Evolutionary conservation across 53 echinoderm and acorn worm species (phyloP).

Genomic region (Holothuria scabra): DNA sequence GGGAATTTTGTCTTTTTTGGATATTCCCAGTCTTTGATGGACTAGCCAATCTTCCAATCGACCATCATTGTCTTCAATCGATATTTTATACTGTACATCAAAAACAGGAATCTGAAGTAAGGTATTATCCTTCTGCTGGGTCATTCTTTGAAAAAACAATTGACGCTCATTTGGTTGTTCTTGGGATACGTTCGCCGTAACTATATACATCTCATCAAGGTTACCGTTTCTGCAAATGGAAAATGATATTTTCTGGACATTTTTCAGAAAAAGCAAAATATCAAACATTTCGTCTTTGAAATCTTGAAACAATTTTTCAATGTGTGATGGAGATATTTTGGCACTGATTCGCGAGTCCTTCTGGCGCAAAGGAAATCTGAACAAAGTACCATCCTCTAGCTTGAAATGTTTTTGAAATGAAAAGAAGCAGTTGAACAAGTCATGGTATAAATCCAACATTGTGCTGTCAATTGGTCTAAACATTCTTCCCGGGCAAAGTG

Average conservation of each 20-base stretch:
- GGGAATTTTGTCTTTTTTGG: neutral
- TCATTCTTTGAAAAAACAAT: neutral
- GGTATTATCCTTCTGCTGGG: neutral
- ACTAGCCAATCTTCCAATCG: constrained; percentile 54
- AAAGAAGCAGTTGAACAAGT: constrained; percentile 25
- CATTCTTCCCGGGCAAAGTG: constrained; percentile 61
- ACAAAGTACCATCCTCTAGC: neutral
- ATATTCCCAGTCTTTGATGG: constrained; percentile 41
- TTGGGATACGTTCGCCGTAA: neutral
- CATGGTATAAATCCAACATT: neutral
- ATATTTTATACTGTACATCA: neutral
- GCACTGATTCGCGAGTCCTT: neutral
- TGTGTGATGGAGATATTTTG: neutral
- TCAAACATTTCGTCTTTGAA: constrained; percentile 40
- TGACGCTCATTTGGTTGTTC: neutral
- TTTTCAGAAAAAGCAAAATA: constrained; percentile 20
- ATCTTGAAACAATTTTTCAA: neutral
- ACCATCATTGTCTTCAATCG: constrained; percentile 1
- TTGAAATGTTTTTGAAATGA: neutral
- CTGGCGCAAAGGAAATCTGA: constrained; percentile 17
- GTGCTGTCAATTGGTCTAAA: neutral
- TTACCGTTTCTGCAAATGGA: neutral
- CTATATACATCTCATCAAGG: neutral
- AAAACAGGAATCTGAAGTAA: neutral
- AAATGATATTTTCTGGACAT: neutral